A percentile compares a stretch with the other conserved stretches of the same genome.
Evolutionary conservation across 2,113 vertebrate species (phyloP).

Genomic region (Semnopithecus entellus): DNA sequence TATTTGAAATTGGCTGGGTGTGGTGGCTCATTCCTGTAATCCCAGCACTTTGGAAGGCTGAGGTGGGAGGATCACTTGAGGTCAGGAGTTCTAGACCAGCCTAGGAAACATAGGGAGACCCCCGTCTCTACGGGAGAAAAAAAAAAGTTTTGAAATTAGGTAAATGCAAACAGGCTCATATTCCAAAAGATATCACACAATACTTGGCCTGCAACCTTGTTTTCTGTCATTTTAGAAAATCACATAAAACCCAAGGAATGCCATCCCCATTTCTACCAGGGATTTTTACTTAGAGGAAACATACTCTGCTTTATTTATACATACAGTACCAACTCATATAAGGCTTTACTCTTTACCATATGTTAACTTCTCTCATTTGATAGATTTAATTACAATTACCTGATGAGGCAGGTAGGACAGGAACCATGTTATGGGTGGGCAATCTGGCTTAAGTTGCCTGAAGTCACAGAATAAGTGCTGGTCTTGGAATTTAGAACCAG

Average conservation of each 20-base stretch:
- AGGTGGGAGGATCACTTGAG: too few species aligned
- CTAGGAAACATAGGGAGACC: too few species aligned
- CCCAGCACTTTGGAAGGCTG: too few species aligned
- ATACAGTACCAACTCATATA: too few species aligned
- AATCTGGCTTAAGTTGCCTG: not conserved
- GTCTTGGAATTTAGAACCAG: not conserved
- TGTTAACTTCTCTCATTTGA: not conserved
- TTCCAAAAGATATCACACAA: not conserved
- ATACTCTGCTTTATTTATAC: not conserved
- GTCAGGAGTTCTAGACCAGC: too few species aligned
- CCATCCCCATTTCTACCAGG: not conserved
- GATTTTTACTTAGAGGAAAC: not conserved
- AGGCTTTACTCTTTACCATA: not conserved
- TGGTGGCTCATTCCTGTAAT: too few species aligned
- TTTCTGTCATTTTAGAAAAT: slow-evolving; percentile 40
- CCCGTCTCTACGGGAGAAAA: too few species aligned
- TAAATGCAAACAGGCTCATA: not conserved
- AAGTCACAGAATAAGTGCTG: not conserved
- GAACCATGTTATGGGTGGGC: not conserved
- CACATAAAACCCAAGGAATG: not conserved
- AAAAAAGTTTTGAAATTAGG: not conserved
- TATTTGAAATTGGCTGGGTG: too few species aligned
- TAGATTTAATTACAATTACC: not conserved
- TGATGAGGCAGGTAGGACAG: not conserved
- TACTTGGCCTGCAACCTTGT: not conserved